Base-by-base conservation (phyloP, 2,797 vertebrate species). In the Hipposideros larvatus region DNA sequence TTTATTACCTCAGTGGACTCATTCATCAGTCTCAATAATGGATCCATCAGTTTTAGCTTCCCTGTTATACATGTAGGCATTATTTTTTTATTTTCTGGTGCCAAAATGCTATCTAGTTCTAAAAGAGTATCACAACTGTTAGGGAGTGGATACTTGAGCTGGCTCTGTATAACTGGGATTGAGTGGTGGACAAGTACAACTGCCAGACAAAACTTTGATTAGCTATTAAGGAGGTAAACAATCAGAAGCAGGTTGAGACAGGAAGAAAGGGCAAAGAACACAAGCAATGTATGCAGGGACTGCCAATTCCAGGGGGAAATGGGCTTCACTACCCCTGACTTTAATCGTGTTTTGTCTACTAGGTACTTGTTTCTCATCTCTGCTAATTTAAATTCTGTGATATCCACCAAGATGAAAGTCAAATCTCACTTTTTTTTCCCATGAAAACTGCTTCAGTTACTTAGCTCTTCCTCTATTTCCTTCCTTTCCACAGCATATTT, bases 341-440 rank as follows among this genome's bases (percentile, higher is more conserved):
- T 95, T 95, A 41, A 94, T 87, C 8, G 31, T 34, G 6, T 37
- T 95, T 71, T 95, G 43, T 65, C 48, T 57, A 51, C 53, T 16
- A 82, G 68, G 55, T 59, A 22, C 55, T 88, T 16, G 10, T 51
- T 51, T 51, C 48, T 73, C 26, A 59, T 95, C n/a, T 87, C n/a
- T 74, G 63, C 3, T 48, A 55, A 31, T 82, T 94, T 70, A 91
- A 87, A 61, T 90, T 75, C 65, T 79, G 24, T 74, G 51, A 46
- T 26, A 70, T 57, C 37, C 83, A 92, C 22, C 2, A 31, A 87
- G 43, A 90, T 51, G 43, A 95, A 88, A 82, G 37, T 86, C 79
- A 78, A 66, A 34, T 87, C 5, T n/a, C 34, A 79, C 16, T 70
- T 34, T 3, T 3, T 79, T 24, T 34, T 24, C 21, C 46, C 57